A percentile compares a stretch with the other conserved stretches of the same genome.
phyloP scores from a whole-genome alignment of 2,797 vertebrate species.

The Ammospiza maritima region DNA sequence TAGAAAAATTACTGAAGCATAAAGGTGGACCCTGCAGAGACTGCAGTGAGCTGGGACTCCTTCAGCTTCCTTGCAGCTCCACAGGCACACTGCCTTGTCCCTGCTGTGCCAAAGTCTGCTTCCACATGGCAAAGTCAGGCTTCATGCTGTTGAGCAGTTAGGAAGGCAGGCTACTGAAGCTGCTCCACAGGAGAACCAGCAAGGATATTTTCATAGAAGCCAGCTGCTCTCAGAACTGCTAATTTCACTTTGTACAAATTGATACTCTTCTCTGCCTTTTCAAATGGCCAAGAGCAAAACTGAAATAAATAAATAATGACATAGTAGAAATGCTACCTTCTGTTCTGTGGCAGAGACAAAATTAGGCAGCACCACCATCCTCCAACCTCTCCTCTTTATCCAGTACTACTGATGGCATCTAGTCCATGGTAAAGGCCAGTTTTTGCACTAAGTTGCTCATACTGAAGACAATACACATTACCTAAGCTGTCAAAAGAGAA shows the following conservation, averaged over 20 bases:
- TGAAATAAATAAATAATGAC: neutral
- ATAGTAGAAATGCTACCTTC: neutral
- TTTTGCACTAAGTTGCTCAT: neutral
- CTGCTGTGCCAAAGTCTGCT: slow-evolving; percentile 50
- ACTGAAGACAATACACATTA: neutral
- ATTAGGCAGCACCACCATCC: neutral
- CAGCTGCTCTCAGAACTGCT: slow-evolving; percentile 13
- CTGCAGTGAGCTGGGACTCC: slow-evolving; percentile 48
- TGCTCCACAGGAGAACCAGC: slow-evolving; percentile 47
- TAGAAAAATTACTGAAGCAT: slow-evolving; percentile 57
- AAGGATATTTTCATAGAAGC: neutral
- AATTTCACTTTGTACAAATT: slow-evolving; percentile 43
- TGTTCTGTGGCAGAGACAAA: neutral
- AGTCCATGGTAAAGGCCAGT: neutral
- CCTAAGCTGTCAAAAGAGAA: neutral
- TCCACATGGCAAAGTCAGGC: slow-evolving; percentile 39
- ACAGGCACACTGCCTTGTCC: neutral
- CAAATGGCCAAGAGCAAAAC: neutral
- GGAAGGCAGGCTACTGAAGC: slow-evolving; percentile 49
- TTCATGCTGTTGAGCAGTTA: slow-evolving; percentile 56
- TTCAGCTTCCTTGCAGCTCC: slow-evolving; percentile 29
- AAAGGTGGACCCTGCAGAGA: slow-evolving; percentile 58
- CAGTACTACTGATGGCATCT: neutral
- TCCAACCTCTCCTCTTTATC: neutral
- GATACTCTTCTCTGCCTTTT: neutral